phyloP scores from a whole-genome alignment of 1,140 invertebrate genomes.

The Drosophila baimaii region DNA sequence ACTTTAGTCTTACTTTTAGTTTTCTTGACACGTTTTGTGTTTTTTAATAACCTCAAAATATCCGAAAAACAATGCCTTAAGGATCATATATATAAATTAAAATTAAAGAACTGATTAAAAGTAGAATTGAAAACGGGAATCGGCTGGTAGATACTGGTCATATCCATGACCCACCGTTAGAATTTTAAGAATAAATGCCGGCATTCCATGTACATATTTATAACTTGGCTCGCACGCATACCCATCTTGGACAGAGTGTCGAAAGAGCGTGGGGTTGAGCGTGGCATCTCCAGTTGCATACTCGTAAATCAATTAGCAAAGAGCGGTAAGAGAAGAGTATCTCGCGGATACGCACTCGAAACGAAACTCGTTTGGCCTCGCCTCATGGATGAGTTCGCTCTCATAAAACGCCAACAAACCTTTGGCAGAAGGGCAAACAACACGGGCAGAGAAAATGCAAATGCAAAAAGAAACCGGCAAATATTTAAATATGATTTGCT shows the following conservation, averaged over 20 bases:
- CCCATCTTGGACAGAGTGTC: conserved; percentile 21
- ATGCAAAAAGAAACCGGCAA: conserved; percentile 32
- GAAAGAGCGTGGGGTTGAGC: conserved; percentile 21
- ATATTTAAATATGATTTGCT: conserved; percentile 70
- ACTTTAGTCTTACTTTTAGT: not conserved
- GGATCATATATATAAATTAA: no score
- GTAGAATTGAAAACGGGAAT: not conserved
- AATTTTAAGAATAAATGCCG: not conserved
- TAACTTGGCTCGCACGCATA: conserved; percentile 15
- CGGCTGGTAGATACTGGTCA: not conserved
- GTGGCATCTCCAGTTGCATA: conserved; percentile 26
- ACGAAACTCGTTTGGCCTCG: conserved; percentile 53
- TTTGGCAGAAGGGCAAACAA: conserved; percentile 18
- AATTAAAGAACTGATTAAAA: not conserved
- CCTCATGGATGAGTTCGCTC: conserved; percentile 18
- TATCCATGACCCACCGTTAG: no score
- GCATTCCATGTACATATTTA: conserved; percentile 6
- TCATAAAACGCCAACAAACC: conserved; percentile 39
- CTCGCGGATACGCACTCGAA: conserved; percentile 43
- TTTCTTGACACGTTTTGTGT: not conserved
- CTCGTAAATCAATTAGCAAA: conserved; percentile 62
- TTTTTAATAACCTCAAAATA: not conserved
- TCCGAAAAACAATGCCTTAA: not conserved
- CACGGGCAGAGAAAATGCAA: conserved; percentile 30
- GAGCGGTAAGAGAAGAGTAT: conserved; percentile 44